Evolutionary conservation across 1,140 invertebrate species (phyloP), one percentile per base, ranked within the genome.

Genomic region (Aricia agestis): DNA sequence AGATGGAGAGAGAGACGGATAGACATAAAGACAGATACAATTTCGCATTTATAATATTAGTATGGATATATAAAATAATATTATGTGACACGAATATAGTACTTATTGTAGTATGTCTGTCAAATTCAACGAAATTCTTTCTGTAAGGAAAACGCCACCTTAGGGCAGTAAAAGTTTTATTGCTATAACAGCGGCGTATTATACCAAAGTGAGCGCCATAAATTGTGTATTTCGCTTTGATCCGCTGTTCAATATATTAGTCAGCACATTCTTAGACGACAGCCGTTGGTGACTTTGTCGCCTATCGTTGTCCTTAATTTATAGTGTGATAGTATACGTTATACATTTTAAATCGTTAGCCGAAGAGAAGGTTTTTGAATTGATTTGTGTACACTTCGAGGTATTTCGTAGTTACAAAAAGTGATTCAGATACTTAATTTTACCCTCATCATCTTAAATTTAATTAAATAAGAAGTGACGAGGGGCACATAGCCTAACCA

Each of bases 251-350:
- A 52, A 52, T 52, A 52, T 52, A 52, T 52, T 52, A 52, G 45
- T 52, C 45, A 52, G 45, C 45, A 52, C 45, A 52, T 52, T 52
- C 45, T 52, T 52, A 52, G 45, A 52, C 45, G 45, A 52, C 45
- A 52, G 45, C 9, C 13, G 45, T 52, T 52, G 13, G 45, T 52
- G 45, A 0, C 10, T 52, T 52, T 52, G 45, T 52, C 45, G 45
- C 45, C 45, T 52, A 13, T 52, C 9, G 45, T 4, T 52, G 10
- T 52, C 42, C 1, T 11, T 13, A 52, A 52, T 52, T 52, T 52
- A 52, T 52, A 52, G 45, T 52, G 45, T 52, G 45, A 13, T 52
- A 52, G 45, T 15, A 9, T 52, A 15, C 45, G 1, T 15, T 13
- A 52, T 52, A 1, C 7, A 52, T 52, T 13, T 52, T 13, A 36